Evolutionary conservation across 2,797 vertebrate species (phyloP), one percentile per base, ranked within the genome.

Genomic region (Sebastiscus tertius): DNA sequence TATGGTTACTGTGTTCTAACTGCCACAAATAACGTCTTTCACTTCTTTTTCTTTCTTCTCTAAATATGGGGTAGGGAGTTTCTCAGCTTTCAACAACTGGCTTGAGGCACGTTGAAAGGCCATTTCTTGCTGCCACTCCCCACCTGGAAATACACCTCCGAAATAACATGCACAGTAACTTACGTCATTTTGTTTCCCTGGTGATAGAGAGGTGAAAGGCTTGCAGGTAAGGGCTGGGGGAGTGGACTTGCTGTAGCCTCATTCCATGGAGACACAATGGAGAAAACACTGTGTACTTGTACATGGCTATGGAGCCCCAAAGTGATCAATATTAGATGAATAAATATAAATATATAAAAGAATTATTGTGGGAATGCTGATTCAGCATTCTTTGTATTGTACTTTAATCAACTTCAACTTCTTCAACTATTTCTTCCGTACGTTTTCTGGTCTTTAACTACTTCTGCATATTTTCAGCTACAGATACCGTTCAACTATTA

Each of bases 51-150:
- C 82, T 87, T 80, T 78, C 75, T 79, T 76, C 71, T 73, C 72
- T 91, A 87, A 90, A 85, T 86, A 87, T 83, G 71, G 88, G 80
- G 84, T 89, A 82, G 80, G 73, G 81, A 87, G 70, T 88, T 86
- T 83, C 82, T 87, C 68, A 36, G 68, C 79, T 89, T 87, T 90
- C 83, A 91, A 80, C 86, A 67, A 77, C 61, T 67, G 52, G 75
- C 89, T 87, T 8, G 68, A 84, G 91, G 88, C 87, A 71, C 10
- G 6, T 22, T 68, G 80, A 83, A 79, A 86, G 81, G 74, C 66
- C 18, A 42, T 80, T 85, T 82, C 56, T 84, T 6, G 20, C 75
- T 61, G 80, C 74, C 84, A 77, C 87, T 87, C 86, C 79, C 66
- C 71, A 65, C 72, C 77, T 84, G 59, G 42, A 83, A 80, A 78